Conservation (phyloP, 2,888 invertebrate genomes). For the Nomada goodeniana region DNA sequence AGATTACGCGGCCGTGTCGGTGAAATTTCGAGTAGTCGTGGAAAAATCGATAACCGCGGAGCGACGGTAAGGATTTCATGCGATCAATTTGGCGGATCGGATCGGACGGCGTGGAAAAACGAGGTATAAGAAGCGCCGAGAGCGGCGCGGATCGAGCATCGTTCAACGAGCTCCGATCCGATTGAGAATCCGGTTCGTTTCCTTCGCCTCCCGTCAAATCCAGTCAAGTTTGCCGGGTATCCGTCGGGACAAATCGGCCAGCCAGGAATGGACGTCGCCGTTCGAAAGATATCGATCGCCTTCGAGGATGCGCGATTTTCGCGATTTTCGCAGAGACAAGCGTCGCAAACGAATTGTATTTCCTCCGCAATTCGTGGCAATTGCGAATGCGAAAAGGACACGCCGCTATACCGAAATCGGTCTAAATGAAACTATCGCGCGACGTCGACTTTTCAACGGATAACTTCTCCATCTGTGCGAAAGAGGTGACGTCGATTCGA, state of each 20-base stretch:
- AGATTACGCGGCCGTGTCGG: background rate
- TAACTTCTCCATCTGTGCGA: no score
- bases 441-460: no score
- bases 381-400: no score
- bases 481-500: no score
- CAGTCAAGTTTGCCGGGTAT: constrained; percentile 56
- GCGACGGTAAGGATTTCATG: constrained; percentile 29
- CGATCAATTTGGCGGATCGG: constrained; percentile 53
- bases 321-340: no score
- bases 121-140: constrained; percentile 34
- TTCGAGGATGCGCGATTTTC: background rate
- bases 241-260: constrained; percentile 45
- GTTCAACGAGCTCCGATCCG: constrained; percentile 63
- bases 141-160: constrained; percentile 50
- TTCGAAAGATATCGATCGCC: background rate
- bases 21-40: background rate
- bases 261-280: constrained; percentile 28
- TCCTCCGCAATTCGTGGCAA: no score
- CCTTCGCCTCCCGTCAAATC: constrained; percentile 55
- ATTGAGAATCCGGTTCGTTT: constrained; percentile 66
- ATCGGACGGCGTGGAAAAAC: constrained; percentile 29
- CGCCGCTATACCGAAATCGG: no score
- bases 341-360: background rate
- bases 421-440: no score
- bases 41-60: constrained; percentile 25